A percentile compares a stretch with the other conserved stretches of the same genome.
Conservation (phyloP, 2,113 vertebrate species). For the Puntigrus tetrazona region DNA sequence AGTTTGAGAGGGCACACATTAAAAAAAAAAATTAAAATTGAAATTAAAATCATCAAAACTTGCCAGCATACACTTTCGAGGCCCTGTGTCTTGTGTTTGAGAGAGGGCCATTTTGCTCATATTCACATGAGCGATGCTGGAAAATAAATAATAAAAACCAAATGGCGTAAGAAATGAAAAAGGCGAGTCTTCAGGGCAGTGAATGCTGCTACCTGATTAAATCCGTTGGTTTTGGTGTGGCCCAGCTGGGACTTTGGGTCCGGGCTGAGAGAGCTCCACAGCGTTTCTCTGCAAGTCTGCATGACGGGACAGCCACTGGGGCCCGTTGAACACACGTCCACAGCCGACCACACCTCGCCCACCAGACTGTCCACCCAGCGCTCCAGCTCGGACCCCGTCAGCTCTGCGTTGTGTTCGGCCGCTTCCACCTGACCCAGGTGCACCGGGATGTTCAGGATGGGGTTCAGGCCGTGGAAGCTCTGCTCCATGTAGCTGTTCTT, state of each 20-base stretch:
- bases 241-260: constrained; percentile 95
- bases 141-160: constrained; percentile 42
- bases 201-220: constrained; percentile 91
- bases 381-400: constrained; percentile 81
- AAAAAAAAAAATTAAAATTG: background rate
- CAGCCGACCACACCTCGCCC: constrained; percentile 84
- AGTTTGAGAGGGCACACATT: background rate
- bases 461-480: constrained; percentile 96
- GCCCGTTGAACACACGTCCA: constrained; percentile 84
- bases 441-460: constrained; percentile 88
- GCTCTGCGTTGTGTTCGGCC: constrained; percentile 82
- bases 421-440: constrained; percentile 82
- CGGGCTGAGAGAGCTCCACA: constrained; percentile 94
- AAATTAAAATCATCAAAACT: background rate
- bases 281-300: constrained; percentile 88
- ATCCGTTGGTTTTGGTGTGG: constrained; percentile 80
- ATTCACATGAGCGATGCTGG: constrained; percentile 5
- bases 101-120: background rate
- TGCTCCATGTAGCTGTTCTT: constrained; percentile 99
- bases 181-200: constrained; percentile 30
- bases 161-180: background rate
- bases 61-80: background rate
- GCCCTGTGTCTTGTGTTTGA: background rate
- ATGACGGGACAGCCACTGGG: constrained; percentile 86
- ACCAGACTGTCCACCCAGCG: constrained; percentile 89